Conservation (phyloP, 2,888 invertebrate species). For the Ametastegia equiseti region DNA sequence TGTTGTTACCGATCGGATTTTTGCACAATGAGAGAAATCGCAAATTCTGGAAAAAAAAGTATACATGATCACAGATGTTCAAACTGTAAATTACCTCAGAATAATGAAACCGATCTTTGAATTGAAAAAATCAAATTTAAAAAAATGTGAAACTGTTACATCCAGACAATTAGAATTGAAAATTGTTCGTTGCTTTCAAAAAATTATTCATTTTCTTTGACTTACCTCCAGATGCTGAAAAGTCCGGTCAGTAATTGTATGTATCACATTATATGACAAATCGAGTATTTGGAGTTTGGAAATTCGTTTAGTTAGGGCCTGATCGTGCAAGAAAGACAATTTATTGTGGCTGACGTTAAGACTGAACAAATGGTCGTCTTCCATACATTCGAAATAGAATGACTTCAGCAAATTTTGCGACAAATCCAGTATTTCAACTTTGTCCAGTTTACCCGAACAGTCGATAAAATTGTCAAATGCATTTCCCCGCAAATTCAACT, state of each 20-base stretch:
- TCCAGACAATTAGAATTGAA: neutral
- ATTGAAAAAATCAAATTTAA: neutral
- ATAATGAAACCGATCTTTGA: too few relatives aligned
- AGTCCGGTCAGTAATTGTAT: constrained; percentile 71
- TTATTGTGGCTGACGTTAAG: constrained; percentile 91
- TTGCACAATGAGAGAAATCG: constrained; percentile 68
- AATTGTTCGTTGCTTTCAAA: neutral
- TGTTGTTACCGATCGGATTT: constrained; percentile 69
- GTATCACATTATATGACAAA: constrained; percentile 69
- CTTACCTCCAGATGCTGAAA: constrained; percentile 70
- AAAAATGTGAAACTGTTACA: too few relatives aligned
- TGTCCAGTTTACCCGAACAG: constrained; percentile 84
- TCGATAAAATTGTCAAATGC: constrained; percentile 72
- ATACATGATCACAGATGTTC: too few relatives aligned
- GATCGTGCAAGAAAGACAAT: constrained; percentile 84
- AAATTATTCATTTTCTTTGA: neutral
- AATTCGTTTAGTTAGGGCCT: constrained; percentile 68
- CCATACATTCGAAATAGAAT: constrained; percentile 82
- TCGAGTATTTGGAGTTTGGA: constrained; percentile 69
- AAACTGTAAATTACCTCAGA: too few relatives aligned
- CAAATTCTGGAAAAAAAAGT: constrained; percentile 62
- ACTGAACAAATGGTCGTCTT: constrained; percentile 91
- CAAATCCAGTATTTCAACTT: constrained; percentile 88
- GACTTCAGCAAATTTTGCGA: constrained; percentile 87
- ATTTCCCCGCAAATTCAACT: constrained; percentile 68